Evolutionary conservation across 2,113 vertebrate genomes (phyloP), one percentile per base, ranked within the genome.

Genomic region (Phaethornis superciliosus): DNA sequence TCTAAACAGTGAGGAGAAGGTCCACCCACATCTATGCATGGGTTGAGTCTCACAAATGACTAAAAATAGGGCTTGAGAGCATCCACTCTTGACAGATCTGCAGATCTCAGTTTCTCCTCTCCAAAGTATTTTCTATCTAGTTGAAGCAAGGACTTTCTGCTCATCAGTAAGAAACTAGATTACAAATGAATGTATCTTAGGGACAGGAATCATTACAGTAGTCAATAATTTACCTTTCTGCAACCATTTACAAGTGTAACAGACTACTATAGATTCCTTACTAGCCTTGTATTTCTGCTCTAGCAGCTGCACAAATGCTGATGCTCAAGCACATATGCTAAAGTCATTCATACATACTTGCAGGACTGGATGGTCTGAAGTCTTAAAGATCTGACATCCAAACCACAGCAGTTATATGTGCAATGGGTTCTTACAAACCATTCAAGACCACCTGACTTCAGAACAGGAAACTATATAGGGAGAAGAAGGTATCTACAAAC

Each of bases 401-500:
- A 74, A 75, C 56, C 65, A 58, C 47, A 86, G n/a, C 49, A 77
- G 12, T 82, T 87, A 65, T 20, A 13, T 10, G 10, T 78, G 27
- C 14, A 7, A 90, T 4, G 88, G 23, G 24, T 30, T 90, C 40
- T 67, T 59, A 30, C 1, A 7, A 87, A 87, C 82, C 68, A 58
- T 35, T 74, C 30, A 59, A 72, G 40, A 72, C 14, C 20, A 35
- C 4, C 9, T 55, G 30, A 68, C n/a, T 75, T 67, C 35, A 83
- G 67, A 28, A 84, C 18, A 84, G 65, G 30, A 18, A 86, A 70
- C 89, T 91, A 72, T 24, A 55, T 4, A 76, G 56, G 70, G 42
- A 91, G 76, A 87, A 81, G 24, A 21, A 90, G 42, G 60, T 65
- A 70, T 77, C 54, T 96, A 98, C 98, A 95, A 96, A 99, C 99